Evolutionary conservation across 2,888 invertebrate species (phyloP), one percentile per base, ranked within the genome.

Genomic region (Gastrophysa polygoni): DNA sequence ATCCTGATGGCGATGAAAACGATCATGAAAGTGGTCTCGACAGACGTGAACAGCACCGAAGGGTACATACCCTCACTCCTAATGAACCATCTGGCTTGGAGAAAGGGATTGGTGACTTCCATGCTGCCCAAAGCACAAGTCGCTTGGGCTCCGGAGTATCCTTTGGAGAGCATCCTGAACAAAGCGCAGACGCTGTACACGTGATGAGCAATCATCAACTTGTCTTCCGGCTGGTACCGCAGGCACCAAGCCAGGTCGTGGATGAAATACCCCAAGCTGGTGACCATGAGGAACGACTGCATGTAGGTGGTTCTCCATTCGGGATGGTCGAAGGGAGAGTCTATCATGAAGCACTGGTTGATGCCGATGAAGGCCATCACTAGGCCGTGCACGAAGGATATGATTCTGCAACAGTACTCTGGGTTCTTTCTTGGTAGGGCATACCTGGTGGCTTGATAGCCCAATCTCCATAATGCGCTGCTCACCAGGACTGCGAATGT

Each of bases 11-110:
- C 21, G 8, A 87, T 64, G 71, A 88, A 88, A 50, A 83, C 60
- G 0, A 77, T 17, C 29, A 87, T 77, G 71, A 87, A 88, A 4
- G 77, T 57, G 21, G 83, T 67, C 75, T 88, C 88, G 6, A 86
- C 81, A 8, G 81, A 44, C 5, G 77, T 74, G 73, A 81, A 87
- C 34, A 84, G 28, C 0, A 71, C 58, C 3, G 85, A 82, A 55
- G 82, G 78, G 16, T 83, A 82, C 69, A 82, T 82, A 32, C 87
- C 87, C 61, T 79, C 78, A 17, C 81, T 77, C 71, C 85, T 81
- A 48, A 88, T 78, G 73, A 88, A 87, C 89, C 88, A 89, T 77
- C 88, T 80, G 20, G 80, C 75, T 80, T 89, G 88, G 20, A 88
- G 80, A 46, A 87, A 77, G 8, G 88, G 88, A 76, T 88, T 88